These are phyloP conservation scores for Cephalotes varians DNA, from an alignment of 2,888 invertebrate species.

Conservation along the genomic window DNA sequence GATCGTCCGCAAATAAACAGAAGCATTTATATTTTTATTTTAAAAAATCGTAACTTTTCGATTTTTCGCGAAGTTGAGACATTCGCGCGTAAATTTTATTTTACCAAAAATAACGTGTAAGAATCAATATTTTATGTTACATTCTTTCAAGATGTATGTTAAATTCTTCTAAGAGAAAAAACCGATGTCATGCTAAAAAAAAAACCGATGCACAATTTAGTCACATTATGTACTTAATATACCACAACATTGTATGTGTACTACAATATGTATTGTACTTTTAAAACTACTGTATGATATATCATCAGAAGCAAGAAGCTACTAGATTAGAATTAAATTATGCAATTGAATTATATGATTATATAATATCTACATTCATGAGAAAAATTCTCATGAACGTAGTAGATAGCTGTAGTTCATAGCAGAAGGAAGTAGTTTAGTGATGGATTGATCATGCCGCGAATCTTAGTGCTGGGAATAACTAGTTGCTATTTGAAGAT, in stretches of 20 bases:
- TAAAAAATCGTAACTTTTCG: background rate
- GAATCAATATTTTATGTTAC: background rate
- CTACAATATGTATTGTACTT: too few relatives aligned
- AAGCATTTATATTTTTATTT: background rate
- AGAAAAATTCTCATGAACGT: constrained; percentile 18
- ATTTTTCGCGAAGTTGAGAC: background rate
- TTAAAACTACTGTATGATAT: background rate
- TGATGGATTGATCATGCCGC: constrained; percentile 7
- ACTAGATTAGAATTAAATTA: constrained; percentile 5
- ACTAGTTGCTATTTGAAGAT: constrained; percentile 23
- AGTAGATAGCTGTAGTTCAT: background rate
- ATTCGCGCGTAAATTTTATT: background rate
- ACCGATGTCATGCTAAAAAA: background rate
- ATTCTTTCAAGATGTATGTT: too few relatives aligned
- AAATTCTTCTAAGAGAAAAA: background rate
- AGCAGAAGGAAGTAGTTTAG: background rate
- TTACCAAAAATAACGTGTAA: background rate
- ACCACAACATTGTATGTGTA: too few relatives aligned
- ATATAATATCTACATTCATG: constrained; percentile 8
- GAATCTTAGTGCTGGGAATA: background rate
- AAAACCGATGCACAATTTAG: background rate
- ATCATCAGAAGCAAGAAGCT: background rate
- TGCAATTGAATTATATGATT: constrained; percentile 22
- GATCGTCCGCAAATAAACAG: background rate
- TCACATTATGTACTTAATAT: background rate